Percentiles rank a stretch among this genome's conserved stretches.
phyloP scores from a whole-genome alignment of 2,797 vertebrate genomes.

The Meda fulgida region DNA sequence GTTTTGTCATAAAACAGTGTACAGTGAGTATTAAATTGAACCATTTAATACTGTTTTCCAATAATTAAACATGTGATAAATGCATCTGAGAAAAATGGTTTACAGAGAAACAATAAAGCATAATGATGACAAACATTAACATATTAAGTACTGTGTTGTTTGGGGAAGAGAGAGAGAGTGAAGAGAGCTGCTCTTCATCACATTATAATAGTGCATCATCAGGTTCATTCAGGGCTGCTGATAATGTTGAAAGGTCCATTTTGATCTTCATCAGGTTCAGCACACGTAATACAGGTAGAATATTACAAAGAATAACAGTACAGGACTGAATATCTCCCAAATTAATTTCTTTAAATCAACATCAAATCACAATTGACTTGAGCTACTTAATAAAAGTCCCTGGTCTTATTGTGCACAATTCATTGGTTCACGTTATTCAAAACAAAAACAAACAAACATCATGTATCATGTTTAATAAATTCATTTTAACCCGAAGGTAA shows the following conservation, averaged over 20 bases:
- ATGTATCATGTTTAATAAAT: not conserved
- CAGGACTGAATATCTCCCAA: conserved; percentile 1
- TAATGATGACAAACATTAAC: conserved; percentile 53
- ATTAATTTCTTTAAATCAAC: conserved; percentile 3
- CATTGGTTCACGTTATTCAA: not conserved
- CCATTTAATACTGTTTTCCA: conserved; percentile 61
- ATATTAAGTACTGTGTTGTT: conserved; percentile 51
- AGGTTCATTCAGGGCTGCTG: conserved; percentile 13
- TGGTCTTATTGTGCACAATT: not conserved
- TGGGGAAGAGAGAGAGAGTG: conserved; percentile 51
- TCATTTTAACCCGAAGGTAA: not conserved
- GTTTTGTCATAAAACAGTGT: conserved; percentile 65
- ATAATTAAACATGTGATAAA: conserved; percentile 63
- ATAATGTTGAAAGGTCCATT: conserved; percentile 14
- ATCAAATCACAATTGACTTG: conserved; percentile 3
- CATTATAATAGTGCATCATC: conserved; percentile 18
- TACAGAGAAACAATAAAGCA: conserved; percentile 56
- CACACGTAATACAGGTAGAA: not conserved
- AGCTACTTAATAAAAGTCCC: not conserved
- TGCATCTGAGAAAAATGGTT: conserved; percentile 53
- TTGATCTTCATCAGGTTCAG: not conserved
- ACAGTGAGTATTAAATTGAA: conserved; percentile 63
- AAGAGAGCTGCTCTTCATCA: conserved; percentile 10
- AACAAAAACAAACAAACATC: not conserved
- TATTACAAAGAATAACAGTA: not conserved